Evolutionary conservation across 2,113 vertebrate species (phyloP).

Genomic region (Machaerirhynchus nigripectus): DNA sequence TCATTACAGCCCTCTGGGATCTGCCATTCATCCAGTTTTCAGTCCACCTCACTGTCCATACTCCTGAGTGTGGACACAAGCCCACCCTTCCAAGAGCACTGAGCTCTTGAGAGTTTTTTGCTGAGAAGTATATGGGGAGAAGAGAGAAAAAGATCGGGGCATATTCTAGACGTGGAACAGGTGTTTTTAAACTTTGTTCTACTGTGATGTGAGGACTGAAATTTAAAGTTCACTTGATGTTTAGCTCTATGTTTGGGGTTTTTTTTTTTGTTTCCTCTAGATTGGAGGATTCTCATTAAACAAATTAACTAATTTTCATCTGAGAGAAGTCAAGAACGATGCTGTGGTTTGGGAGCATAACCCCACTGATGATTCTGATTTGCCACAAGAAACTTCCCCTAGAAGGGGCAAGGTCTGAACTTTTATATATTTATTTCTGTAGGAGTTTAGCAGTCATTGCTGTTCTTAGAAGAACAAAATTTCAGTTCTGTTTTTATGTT

Average conservation of each 20-base stretch:
- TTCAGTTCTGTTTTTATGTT: background rate
- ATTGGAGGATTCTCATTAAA: constrained; percentile 82
- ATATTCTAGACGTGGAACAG: background rate
- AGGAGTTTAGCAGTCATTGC: background rate
- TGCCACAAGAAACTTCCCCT: constrained; percentile 53
- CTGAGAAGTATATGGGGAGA: background rate
- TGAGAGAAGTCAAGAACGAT: constrained; percentile 75
- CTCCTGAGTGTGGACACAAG: background rate
- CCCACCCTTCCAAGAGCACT: background rate
- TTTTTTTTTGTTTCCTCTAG: constrained; percentile 49
- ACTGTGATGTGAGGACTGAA: background rate
- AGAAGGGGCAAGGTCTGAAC: constrained; percentile 80
- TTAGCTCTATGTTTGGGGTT: background rate
- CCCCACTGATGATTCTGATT: constrained; percentile 56
- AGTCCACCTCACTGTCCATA: background rate
- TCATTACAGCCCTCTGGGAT: background rate
- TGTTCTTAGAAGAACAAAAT: background rate
- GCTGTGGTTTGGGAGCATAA: constrained; percentile 79
- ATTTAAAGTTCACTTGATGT: background rate
- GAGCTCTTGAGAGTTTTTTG: background rate
- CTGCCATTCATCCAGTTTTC: background rate
- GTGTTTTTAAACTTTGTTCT: background rate
- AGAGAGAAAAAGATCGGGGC: background rate
- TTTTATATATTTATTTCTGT: background rate
- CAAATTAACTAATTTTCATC: constrained; percentile 79